A percentile compares a stretch with the other conserved stretches of the same genome.
Conservation (phyloP, 1,140 invertebrate species). For the Sitodiplosis mosellana region DNA sequence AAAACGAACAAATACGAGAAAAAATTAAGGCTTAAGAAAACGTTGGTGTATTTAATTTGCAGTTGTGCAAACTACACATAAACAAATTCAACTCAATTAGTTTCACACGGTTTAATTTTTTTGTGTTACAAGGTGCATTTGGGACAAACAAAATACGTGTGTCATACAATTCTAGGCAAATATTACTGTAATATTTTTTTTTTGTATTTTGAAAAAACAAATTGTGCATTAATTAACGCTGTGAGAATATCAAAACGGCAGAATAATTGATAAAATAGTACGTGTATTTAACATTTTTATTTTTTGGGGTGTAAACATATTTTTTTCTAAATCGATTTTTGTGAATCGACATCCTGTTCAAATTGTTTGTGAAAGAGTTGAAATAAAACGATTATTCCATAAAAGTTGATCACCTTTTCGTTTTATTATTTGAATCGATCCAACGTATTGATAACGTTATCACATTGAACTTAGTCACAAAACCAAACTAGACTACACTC, state of each 20-base stretch:
- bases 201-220: slow-evolving; percentile 1
- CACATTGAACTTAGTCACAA: no score
- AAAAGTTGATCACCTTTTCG: no score
- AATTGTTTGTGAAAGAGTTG: no score
- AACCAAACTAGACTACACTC: no score
- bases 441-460: no score
- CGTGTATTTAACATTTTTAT: no score
- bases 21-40: slow-evolving; percentile 7
- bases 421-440: no score
- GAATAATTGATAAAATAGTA: not conserved
- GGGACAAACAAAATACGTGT: slow-evolving; percentile 2
- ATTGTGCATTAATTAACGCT: not conserved
- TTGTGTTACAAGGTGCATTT: slow-evolving; percentile 10
- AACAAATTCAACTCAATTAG: slow-evolving; percentile 7
- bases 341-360: no score
- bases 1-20: slow-evolving; percentile 7
- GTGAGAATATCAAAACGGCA: not conserved
- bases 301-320: no score
- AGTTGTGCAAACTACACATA: slow-evolving; percentile 12
- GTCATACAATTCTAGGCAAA: slow-evolving; percentile 9
- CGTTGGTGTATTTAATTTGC: slow-evolving; percentile 15
- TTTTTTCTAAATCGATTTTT: no score
- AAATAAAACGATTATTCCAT: no score
- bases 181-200: slow-evolving; percentile 13
- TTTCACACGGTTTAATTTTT: slow-evolving; percentile 8